Evolutionary conservation across 1,140 invertebrate genomes (phyloP).

Genomic region (Atta cephalotes): DNA sequence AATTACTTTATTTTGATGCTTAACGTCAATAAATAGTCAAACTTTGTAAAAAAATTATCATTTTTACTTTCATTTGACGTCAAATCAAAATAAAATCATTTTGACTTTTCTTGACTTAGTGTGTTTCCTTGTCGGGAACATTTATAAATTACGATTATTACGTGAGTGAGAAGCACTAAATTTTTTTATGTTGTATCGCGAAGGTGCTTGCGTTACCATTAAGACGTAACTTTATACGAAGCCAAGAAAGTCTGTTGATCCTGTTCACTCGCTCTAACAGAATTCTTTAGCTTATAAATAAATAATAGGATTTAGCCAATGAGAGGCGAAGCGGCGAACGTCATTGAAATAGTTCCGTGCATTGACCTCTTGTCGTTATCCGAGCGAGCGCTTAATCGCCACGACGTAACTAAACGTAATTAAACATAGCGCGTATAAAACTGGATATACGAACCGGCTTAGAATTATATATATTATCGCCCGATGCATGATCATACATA

Average conservation of each 20-base stretch:
- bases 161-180: not conserved
- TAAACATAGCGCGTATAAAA: conserved; percentile 16
- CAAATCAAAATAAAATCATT: too few relatives aligned
- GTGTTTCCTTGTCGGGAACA: too few relatives aligned
- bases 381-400: conserved; percentile 62
- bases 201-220: not conserved
- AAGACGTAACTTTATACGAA: conserved; percentile 52
- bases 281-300: conserved; percentile 66
- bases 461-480: conserved; percentile 46
- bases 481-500: not conserved
- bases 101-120: too few relatives aligned
- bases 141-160: conserved; percentile 13
- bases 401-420: conserved; percentile 43
- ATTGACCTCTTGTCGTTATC: conserved; percentile 72
- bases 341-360: conserved; percentile 77
- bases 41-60: too few relatives aligned
- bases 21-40: too few relatives aligned
- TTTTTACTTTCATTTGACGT: too few relatives aligned
- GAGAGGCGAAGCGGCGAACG: conserved; percentile 68
- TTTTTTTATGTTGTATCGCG: not conserved
- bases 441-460: conserved; percentile 29
- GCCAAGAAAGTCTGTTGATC: conserved; percentile 60
- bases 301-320: conserved; percentile 77
- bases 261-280: conserved; percentile 14
- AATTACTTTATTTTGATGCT: too few relatives aligned